These are phyloP conservation scores for Eulithis prunata DNA, from an alignment of 2,888 invertebrate species.

Conservation along the genomic window DNA sequence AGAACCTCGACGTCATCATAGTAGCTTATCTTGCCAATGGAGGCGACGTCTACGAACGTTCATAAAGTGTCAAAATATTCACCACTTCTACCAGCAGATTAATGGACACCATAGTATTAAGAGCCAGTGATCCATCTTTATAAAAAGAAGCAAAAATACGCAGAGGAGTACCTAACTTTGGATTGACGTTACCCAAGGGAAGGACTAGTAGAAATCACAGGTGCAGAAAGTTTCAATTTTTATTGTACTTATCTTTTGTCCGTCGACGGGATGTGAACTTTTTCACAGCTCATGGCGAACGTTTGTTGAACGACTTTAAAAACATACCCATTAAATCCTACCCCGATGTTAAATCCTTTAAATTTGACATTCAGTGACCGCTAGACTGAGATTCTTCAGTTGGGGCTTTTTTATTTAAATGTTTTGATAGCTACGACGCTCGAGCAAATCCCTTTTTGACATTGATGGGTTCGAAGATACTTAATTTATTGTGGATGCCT, in stretches of 20 bases:
- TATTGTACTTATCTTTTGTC: too few relatives aligned
- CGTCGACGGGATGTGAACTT: too few relatives aligned
- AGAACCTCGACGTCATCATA: constrained; percentile 16
- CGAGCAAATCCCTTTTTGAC: constrained; percentile 25
- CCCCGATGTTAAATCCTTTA: too few relatives aligned
- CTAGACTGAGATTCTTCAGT: constrained; percentile 30
- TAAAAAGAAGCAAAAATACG: too few relatives aligned
- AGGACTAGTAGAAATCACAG: too few relatives aligned
- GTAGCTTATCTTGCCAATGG: constrained; percentile 29
- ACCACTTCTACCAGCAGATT: constrained; percentile 39
- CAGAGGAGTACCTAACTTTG: too few relatives aligned
- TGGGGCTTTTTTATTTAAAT: constrained; percentile 17
- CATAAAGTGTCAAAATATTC: constrained; percentile 48
- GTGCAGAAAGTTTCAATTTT: too few relatives aligned
- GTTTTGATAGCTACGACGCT: constrained; percentile 17
- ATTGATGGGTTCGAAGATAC: constrained; percentile 15
- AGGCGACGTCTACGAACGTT: constrained; percentile 30
- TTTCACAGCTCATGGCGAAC: too few relatives aligned
- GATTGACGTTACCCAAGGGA: too few relatives aligned
- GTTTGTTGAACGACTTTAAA: too few relatives aligned
- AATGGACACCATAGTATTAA: constrained; percentile 37
- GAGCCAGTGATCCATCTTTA: neutral
- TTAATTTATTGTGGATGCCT: too few relatives aligned
- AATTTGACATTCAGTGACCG: constrained; percentile 38
- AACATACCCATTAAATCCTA: too few relatives aligned